phyloP scores from a whole-genome alignment of 2,113 vertebrate species.

The Chamaetylas fuelleborni region DNA sequence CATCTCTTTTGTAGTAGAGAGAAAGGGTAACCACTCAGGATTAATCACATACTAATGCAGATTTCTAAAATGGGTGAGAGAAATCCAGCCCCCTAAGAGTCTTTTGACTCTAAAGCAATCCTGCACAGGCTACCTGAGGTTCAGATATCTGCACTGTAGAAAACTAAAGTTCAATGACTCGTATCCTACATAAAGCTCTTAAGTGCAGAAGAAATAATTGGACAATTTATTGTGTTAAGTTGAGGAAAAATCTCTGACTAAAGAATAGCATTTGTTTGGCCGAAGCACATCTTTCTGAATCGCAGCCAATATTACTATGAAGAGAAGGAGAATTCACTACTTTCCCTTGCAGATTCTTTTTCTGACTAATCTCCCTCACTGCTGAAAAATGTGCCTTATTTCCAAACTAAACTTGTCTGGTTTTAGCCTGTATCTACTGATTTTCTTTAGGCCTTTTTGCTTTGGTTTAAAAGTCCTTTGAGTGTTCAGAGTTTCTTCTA shows the following conservation, averaged over 20 bases:
- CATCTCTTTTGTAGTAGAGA: background rate
- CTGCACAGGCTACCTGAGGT: background rate
- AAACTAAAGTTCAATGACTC: background rate
- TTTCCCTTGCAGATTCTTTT: conserved; percentile 23
- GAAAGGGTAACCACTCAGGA: background rate
- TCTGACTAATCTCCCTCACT: conserved; percentile 10
- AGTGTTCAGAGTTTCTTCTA: background rate
- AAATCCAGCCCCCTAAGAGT: background rate
- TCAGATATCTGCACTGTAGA: background rate
- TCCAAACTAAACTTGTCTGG: conserved; percentile 35
- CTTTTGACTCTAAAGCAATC: background rate
- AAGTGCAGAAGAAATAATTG: background rate
- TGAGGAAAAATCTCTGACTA: background rate
- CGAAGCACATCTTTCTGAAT: conserved; percentile 19
- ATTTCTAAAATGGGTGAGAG: background rate
- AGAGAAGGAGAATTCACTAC: background rate
- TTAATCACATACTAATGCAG: background rate
- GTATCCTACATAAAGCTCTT: background rate
- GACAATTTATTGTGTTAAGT: background rate
- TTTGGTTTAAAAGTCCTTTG: background rate
- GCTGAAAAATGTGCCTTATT: conserved; percentile 31
- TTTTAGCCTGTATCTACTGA: background rate
- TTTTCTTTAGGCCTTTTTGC: background rate
- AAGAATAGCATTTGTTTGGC: background rate
- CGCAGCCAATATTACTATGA: background rate